A percentile compares a stretch with the other conserved stretches of the same genome.
These are phyloP conservation scores for Meles meles DNA, from an alignment of 2,113 vertebrate species.

Conservation along the genomic window DNA sequence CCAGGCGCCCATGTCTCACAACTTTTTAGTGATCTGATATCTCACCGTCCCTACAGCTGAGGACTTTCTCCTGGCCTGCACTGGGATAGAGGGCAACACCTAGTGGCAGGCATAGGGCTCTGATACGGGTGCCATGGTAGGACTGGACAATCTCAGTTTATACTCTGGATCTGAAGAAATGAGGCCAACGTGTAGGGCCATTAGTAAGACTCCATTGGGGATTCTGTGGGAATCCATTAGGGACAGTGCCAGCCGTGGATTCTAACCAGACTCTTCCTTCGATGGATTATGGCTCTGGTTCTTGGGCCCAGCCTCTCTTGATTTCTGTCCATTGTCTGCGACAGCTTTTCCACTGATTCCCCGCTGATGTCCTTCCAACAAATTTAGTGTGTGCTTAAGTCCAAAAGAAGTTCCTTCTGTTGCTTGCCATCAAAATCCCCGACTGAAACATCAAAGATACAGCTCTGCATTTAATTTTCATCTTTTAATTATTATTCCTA, in stretches of 20 bases:
- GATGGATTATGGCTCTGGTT: neutral
- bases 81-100: neutral
- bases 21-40: too few species aligned
- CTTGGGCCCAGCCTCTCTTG: neutral
- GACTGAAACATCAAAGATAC: neutral
- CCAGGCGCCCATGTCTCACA: too few species aligned
- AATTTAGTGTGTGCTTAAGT: neutral
- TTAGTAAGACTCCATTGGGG: neutral
- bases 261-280: neutral
- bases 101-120: too few species aligned
- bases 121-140: neutral
- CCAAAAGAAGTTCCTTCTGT: neutral
- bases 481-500: neutral
- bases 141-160: neutral
- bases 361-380: neutral
- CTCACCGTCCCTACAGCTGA: neutral
- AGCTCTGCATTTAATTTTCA: neutral
- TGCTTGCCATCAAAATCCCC: neutral
- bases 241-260: neutral
- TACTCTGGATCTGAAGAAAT: neutral
- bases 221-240: neutral
- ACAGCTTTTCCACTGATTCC: neutral
- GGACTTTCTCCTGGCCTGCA: neutral
- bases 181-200: neutral
- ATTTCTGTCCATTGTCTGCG: neutral